A percentile compares a stretch with the other conserved stretches of the same genome.
phyloP scores from a whole-genome alignment of 2,113 vertebrate species.

The Jacana jacana region DNA sequence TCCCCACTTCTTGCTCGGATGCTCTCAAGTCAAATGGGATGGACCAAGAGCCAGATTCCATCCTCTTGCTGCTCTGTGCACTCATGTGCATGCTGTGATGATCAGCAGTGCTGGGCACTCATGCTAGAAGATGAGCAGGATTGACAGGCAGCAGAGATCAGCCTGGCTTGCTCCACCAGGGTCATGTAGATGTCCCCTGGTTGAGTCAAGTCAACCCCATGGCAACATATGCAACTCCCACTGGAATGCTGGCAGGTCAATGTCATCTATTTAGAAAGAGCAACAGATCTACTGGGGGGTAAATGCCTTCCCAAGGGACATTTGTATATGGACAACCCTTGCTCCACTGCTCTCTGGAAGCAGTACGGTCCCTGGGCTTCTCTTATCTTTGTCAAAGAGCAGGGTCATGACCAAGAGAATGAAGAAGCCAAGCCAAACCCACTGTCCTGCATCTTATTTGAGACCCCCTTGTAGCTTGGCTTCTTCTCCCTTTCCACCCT shows the following conservation, averaged over 20 bases:
- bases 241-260: accelerated
- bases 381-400: background rate
- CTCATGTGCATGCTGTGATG: background rate
- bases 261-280: background rate
- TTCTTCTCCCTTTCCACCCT: background rate
- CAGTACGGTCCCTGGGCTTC: background rate
- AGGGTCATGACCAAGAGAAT: background rate
- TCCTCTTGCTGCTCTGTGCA: background rate
- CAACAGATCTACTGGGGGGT: no score
- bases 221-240: background rate
- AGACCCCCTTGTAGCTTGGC: background rate
- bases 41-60: accelerated
- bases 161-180: background rate
- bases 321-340: background rate
- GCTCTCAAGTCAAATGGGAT: background rate
- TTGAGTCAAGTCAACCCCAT: background rate
- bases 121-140: background rate
- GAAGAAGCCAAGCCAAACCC: background rate
- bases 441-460: background rate
- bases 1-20: background rate
- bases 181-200: background rate
- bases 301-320: background rate
- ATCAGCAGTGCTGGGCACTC: background rate
- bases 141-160: background rate
- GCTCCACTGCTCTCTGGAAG: background rate